Evolutionary conservation across 2,888 invertebrate species (phyloP), one percentile per base, ranked within the genome.

Genomic region (Dicyrtomina minuta): DNA sequence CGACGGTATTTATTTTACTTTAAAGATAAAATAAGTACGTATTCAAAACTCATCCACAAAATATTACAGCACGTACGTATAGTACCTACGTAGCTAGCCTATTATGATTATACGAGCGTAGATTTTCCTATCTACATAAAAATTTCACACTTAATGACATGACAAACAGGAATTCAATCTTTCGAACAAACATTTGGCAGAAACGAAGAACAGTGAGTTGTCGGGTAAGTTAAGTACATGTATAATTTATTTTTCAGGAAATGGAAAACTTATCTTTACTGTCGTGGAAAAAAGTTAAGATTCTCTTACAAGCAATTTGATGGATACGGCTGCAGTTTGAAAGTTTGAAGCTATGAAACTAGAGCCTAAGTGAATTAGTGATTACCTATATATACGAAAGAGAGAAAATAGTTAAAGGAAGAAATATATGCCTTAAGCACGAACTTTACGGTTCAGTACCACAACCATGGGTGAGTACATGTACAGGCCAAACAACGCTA

Each of bases 171-270:
- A 33, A 33, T 33, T 33, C 33, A 33, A 33, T 33, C 3, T 8
- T 33, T n/a, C n/a, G 33, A 33, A 33, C 33, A 33, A 33, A 33
- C 33, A 53, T 26, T 53, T 53, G 53, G 53, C 53, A 53, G 24
- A 53, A 22, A 53, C 22, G 22, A 53, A 53, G 53, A 53, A 53
- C 24, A 22, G 53, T 51, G 53, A 53, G 22, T 53, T 53, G 53
- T 53, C 53, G 24, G 53, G 22, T 22, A 44, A n/a, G 44, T 43
- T 39, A 24, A 13, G 60, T 60, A n/a, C n/a, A n/a, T n/a, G n/a
- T n/a, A n/a, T n/a, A 60, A 41, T 60, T 60, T 60, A 60, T 60
- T 60, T 60, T 44, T 60, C 41, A 60, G 60, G 60, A 60, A 60
- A 60, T 43, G 44, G 44, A 43, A 59, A 60, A 41, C 60, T 43